Base-by-base conservation (phyloP, 2,113 vertebrate genomes). In the Lycaon pictus region DNA sequence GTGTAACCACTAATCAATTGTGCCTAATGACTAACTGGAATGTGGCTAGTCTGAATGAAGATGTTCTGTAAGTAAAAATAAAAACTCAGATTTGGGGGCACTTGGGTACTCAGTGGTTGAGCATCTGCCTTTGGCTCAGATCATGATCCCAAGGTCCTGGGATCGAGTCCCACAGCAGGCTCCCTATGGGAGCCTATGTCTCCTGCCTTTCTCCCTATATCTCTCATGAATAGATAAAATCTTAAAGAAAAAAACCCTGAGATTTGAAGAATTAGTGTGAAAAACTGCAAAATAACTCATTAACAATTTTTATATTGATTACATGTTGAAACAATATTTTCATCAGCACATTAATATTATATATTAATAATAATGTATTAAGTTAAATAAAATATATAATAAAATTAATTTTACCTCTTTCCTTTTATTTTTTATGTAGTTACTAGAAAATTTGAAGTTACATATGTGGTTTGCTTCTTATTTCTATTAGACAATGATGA, bases 371-470 rank as follows among this genome's bases (percentile, higher is more conserved):
- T 48, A 74, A 9, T 67, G 48, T 58, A 56, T 48, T 96, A 65
- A 2, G 1, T 37, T 56, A 85, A 80, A 71, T 53, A 85, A 97
- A 95, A 83, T 63, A 60, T 69, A 29, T n/a, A 58, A 32, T 13
- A 43, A 81, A 92, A 65, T 81, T 53, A 53, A 62, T 82, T 71
- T 65, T 19, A 48, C 0, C 12, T 16, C 0, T 53, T 80, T 32
- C 35, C 22, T 56, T 85, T 83, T 71, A 32, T 11, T 69, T 43
- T 76, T 90, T 63, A 48, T 62, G 1, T 67, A 69, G 16, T 85
- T 51, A 71, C 32, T n/a, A 88, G n/a, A 82, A 95, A 88, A 62
- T 76, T n/a, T 90, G 43, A 87, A 85, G 25, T 58, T 84, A n/a
- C 5, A 43, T 23, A 5, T 67, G 1, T 65, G 3, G 27, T 23